Conservation (phyloP, 1,140 invertebrate species). For the Brachionus calyciflorus region DNA sequence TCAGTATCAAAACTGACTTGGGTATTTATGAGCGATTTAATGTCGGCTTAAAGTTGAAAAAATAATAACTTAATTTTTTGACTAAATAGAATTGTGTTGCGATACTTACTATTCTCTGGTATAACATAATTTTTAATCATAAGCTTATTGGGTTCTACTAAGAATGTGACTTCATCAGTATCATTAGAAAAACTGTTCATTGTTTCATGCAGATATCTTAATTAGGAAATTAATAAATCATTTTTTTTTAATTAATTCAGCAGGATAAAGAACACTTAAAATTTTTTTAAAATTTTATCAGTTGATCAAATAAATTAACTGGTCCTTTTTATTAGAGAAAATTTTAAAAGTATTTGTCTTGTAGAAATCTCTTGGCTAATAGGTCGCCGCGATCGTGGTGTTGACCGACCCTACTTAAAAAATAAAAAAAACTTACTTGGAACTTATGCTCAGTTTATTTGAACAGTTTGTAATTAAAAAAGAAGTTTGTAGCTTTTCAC, state of each 20-base stretch:
- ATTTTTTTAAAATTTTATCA: too few species aligned
- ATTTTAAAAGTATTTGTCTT: too few species aligned
- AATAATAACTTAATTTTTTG: neutral
- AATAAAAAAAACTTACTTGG: neutral
- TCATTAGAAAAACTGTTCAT: constrained; percentile 47
- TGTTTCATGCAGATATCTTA: constrained; percentile 43
- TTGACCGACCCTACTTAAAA: too few species aligned
- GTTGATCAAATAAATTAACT: too few species aligned
- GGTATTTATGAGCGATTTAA: constrained; percentile 37
- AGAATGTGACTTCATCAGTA: constrained; percentile 36
- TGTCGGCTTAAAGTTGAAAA: neutral
- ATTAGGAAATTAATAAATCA: too few species aligned
- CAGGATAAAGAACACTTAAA: neutral
- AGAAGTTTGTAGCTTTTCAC: constrained; percentile 42
- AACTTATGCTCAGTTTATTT: constrained; percentile 29
- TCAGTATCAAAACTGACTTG: constrained; percentile 41
- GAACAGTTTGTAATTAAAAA: constrained; percentile 29
- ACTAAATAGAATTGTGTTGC: neutral
- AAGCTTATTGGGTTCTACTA: constrained; percentile 11
- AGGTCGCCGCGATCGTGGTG: too few species aligned
- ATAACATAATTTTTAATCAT: constrained; percentile 45
- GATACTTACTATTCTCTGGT: constrained; percentile 39
- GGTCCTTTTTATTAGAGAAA: too few species aligned
- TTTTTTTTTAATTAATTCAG: neutral
- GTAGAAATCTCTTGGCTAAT: too few species aligned